These are phyloP conservation scores for Triplophysa bombifrons DNA, from an alignment of 2,797 vertebrate genomes.

Conservation along the genomic window DNA sequence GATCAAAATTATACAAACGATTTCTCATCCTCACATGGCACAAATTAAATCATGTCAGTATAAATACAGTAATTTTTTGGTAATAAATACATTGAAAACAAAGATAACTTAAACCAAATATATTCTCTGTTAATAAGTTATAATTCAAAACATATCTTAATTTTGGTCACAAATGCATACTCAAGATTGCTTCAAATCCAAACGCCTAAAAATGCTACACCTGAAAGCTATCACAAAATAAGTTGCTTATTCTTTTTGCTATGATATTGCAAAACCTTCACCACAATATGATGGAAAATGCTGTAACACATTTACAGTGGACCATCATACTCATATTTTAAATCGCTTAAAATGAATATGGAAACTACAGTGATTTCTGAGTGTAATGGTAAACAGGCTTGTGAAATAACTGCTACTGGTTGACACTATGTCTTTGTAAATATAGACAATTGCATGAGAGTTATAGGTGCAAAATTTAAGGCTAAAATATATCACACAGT, in stretches of 20 bases:
- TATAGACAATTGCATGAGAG: background rate
- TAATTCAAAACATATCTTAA: constrained; percentile 30
- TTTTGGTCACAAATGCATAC: constrained; percentile 51
- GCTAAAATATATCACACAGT: constrained; percentile 13
- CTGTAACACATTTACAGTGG: background rate
- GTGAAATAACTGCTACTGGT: constrained; percentile 16
- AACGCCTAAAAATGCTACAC: constrained; percentile 31
- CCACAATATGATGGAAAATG: constrained; percentile 1
- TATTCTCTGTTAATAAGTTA: constrained; percentile 57
- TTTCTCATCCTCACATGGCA: constrained; percentile 58
- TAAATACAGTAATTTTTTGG: constrained; percentile 59
- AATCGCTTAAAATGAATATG: background rate
- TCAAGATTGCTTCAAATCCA: constrained; percentile 32
- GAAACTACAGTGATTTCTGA: constrained; percentile 5
- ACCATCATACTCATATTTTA: background rate
- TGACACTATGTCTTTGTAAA: constrained; percentile 9
- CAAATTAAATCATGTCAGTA: constrained; percentile 65
- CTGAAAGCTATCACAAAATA: constrained; percentile 22
- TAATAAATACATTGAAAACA: constrained; percentile 63
- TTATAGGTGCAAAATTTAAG: background rate
- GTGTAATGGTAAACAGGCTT: constrained; percentile 22
- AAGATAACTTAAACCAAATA: constrained; percentile 54
- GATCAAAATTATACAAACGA: constrained; percentile 77
- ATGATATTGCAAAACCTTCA: constrained; percentile 10
- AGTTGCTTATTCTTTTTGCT: background rate